Base-by-base conservation (phyloP, 1,140 invertebrate genomes). In the Subanguina moxae region DNA sequence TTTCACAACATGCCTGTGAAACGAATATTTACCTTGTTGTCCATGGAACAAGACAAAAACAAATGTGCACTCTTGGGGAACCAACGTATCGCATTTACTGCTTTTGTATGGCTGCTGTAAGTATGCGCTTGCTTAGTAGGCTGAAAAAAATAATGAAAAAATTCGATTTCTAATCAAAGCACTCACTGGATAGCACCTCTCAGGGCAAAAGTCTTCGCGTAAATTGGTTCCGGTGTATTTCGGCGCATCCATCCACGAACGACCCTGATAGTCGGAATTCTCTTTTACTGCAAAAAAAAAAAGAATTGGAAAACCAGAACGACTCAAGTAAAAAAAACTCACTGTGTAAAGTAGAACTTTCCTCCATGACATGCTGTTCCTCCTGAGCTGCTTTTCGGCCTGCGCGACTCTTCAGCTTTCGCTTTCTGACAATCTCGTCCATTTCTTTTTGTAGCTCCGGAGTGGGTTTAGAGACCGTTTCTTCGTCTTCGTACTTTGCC, bases 51-150 rank as follows among this genome's bases (percentile, higher is more conserved):
- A 7, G 95, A 97, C 0, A 99, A 84, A 71, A 98, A 85, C 62
- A 99, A 87, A 86, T 99, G 96, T 0, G 91, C 96, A 15, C 92
- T 92, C 73, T 87, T 86, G 8, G 96, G 96, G 80, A 97, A 95
- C 91, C 92, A 97, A 69, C 91, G 87, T 64, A 97, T 93, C 3
- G 92, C 90, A 1, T 93, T 90, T 74, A 99, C 89, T n/a, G 93
- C 93, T 84, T 98, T 97, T 0, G 90, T 92, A 85, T 99, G 96
- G 0, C 94, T 95, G 74, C 90, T 88, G 91, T 94, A 99, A 0
- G 92, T 94, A 83, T 95, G 91, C 68, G 98, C 90, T 74, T 93
- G 90, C 46, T 92, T 89, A 86, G 98, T 99, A 25, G 96, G 96
- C 32, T 38, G 3, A 38, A 38, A 38, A 38, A 38, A 38, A 38